Conservation (phyloP, 2,113 vertebrate species). For the Otolemur garnettii region DNA sequence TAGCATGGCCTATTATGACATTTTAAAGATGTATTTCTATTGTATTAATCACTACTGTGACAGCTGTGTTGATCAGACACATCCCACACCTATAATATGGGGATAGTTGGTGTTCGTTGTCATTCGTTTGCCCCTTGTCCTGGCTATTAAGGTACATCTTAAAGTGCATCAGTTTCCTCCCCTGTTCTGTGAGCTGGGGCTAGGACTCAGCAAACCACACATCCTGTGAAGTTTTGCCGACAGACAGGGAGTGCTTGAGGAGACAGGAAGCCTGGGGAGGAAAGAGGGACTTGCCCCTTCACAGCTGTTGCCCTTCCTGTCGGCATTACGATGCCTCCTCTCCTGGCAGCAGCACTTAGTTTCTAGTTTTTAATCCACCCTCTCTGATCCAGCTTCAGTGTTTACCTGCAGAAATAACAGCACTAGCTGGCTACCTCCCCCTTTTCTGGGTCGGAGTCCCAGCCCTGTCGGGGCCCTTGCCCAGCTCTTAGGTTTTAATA, state of each 20-base stretch:
- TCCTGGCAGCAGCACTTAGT: not conserved
- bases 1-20: too few species aligned
- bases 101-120: not conserved
- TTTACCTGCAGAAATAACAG: conserved; percentile 7
- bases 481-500: not conserved
- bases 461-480: not conserved
- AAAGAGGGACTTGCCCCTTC: not conserved
- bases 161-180: not conserved
- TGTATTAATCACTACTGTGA: not conserved
- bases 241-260: too few species aligned
- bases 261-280: too few species aligned
- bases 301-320: too few species aligned
- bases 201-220: not conserved
- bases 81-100: not conserved
- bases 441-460: not conserved
- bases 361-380: not conserved
- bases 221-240: not conserved
- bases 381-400: not conserved
- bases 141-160: not conserved
- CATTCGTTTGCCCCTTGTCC: not conserved
- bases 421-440: too few species aligned
- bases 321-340: not conserved
- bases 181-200: too few species aligned
- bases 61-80: not conserved
- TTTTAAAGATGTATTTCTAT: not conserved